These are phyloP conservation scores for Schizopygopsis pylzovi DNA, from an alignment of 2,797 vertebrate species.

Conservation along the genomic window DNA sequence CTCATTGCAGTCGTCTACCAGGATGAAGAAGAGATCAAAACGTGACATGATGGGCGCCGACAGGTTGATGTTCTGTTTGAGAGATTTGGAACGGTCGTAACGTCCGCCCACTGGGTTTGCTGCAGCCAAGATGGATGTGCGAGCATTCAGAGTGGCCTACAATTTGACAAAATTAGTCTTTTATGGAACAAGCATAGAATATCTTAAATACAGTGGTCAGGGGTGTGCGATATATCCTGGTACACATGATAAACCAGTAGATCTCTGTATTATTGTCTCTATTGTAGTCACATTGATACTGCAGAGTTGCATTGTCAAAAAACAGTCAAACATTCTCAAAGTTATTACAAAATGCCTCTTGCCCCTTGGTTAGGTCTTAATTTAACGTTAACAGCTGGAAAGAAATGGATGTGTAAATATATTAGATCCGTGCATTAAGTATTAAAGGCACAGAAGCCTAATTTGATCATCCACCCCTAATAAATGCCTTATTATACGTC, in stretches of 20 bases:
- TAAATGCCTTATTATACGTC: not conserved
- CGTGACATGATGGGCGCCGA: constrained; percentile 98
- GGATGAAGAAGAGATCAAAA: constrained; percentile 99
- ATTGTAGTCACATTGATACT: not conserved
- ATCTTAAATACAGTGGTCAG: not conserved
- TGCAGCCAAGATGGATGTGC: constrained; percentile 98
- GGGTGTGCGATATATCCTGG: not conserved
- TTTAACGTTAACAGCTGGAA: not conserved
- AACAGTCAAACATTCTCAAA: not conserved
- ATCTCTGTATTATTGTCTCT: not conserved
- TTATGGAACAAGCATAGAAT: not conserved
- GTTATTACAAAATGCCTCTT: not conserved
- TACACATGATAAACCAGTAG: not conserved
- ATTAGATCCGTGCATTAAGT: not conserved
- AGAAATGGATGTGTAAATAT: not conserved
- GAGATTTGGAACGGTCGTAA: constrained; percentile 95
- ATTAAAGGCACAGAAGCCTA: not conserved
- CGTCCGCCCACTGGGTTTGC: constrained; percentile 92
- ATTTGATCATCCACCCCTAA: not conserved
- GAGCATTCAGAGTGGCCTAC: constrained; percentile 96
- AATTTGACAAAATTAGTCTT: not conserved
- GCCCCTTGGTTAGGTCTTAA: not conserved
- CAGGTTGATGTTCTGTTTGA: constrained; percentile 97
- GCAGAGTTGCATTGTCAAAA: not conserved
- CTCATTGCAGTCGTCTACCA: constrained; percentile 98